These are phyloP conservation scores for Carpatolechia fugitivella DNA, from an alignment of 2,888 invertebrate species.

Conservation along the genomic window DNA sequence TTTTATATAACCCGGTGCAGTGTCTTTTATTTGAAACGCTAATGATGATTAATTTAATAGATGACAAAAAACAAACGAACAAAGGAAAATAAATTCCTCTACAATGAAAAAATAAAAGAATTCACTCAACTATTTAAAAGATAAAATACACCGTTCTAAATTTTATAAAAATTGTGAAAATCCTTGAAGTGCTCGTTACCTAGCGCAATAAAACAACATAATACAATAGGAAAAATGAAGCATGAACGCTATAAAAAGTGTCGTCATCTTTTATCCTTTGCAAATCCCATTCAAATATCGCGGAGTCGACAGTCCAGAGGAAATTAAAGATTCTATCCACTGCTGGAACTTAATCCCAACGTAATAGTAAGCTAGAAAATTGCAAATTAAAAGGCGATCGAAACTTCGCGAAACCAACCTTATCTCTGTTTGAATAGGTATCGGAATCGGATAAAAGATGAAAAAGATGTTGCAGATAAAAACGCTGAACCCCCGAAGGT, in stretches of 20 bases:
- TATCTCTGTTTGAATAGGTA: neutral
- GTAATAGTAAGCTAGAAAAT: slow-evolving; percentile 72
- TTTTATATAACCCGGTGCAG: too few species aligned
- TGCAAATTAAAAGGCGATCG: slow-evolving; percentile 64
- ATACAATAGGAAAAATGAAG: slow-evolving; percentile 4
- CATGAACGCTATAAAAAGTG: slow-evolving; percentile 21
- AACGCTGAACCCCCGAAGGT: slow-evolving; percentile 59
- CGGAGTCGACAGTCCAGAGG: slow-evolving; percentile 58
- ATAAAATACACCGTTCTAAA: neutral
- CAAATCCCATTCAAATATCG: slow-evolving; percentile 53
- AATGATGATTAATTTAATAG: too few species aligned
- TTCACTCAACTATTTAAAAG: neutral
- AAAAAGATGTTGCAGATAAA: slow-evolving; percentile 46
- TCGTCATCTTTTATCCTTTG: slow-evolving; percentile 33
- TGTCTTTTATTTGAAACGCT: too few species aligned
- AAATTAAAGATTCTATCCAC: slow-evolving; percentile 77
- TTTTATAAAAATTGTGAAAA: neutral
- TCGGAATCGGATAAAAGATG: neutral
- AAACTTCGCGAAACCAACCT: slow-evolving; percentile 18
- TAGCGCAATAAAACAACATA: neutral
- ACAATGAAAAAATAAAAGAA: neutral
- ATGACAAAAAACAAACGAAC: too few species aligned
- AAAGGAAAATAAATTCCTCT: too few species aligned
- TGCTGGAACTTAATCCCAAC: slow-evolving; percentile 67
- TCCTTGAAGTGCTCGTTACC: neutral